Conservation (phyloP, 2,888 invertebrate genomes). For the Aspidapion aeneum region DNA sequence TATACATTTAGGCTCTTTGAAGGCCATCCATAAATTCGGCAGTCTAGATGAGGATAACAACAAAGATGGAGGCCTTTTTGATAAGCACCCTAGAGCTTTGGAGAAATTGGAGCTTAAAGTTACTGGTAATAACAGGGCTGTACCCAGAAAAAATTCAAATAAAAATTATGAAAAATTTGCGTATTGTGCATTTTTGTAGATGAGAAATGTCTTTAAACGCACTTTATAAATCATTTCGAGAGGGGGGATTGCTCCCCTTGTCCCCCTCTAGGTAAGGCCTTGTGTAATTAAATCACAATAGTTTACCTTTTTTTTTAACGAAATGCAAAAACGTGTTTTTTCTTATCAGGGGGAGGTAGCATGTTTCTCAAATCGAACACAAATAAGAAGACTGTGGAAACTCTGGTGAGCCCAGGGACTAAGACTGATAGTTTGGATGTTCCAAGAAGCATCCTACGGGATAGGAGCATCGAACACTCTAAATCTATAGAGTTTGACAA, state of each 20-base stretch:
- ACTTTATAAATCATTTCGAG: too few relatives aligned
- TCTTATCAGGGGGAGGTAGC: slow-evolving; percentile 59
- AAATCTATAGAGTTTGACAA: slow-evolving; percentile 42
- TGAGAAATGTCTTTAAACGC: too few relatives aligned
- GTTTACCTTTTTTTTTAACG: too few relatives aligned
- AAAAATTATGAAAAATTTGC: too few relatives aligned
- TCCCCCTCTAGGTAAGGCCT: too few relatives aligned
- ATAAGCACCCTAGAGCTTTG: slow-evolving; percentile 44
- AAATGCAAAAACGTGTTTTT: too few relatives aligned
- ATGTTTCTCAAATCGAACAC: slow-evolving; percentile 61
- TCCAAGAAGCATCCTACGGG: slow-evolving; percentile 62
- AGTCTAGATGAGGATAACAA: slow-evolving; percentile 44
- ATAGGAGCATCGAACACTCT: slow-evolving; percentile 50
- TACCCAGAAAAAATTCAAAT: slow-evolving; percentile 55
- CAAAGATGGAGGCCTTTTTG: slow-evolving; percentile 29
- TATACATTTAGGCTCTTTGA: slow-evolving; percentile 35
- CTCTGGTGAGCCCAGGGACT: slow-evolving; percentile 21
- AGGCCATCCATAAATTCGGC: slow-evolving; percentile 39
- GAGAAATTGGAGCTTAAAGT: slow-evolving; percentile 44
- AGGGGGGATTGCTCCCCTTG: too few relatives aligned
- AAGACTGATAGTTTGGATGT: slow-evolving; percentile 28
- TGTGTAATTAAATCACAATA: too few relatives aligned
- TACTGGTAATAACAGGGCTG: slow-evolving; percentile 60
- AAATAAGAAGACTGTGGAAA: slow-evolving; percentile 35
- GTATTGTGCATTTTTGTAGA: too few relatives aligned